These are phyloP conservation scores for Heterocephalus glaber DNA, from an alignment of 2,113 vertebrate species.

Conservation along the genomic window DNA sequence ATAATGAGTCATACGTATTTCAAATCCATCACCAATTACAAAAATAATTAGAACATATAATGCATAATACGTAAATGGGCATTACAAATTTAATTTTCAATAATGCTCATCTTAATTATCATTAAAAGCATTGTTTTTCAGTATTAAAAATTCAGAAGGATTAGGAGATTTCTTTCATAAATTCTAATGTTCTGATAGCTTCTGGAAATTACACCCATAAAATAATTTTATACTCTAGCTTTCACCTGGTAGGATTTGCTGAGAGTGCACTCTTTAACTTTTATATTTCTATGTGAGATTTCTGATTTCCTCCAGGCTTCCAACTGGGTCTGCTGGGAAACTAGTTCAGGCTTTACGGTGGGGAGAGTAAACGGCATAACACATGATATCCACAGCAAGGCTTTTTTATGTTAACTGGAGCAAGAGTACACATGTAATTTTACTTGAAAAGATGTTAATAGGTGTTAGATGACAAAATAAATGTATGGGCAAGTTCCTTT, in stretches of 20 bases:
- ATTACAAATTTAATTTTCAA: background rate
- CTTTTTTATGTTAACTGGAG: slow-evolving; percentile 35
- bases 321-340: background rate
- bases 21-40: background rate
- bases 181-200: slow-evolving; percentile 26
- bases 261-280: background rate
- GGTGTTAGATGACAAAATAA: slow-evolving; percentile 52
- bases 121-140: background rate
- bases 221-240: background rate
- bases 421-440: background rate
- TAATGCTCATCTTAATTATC: background rate
- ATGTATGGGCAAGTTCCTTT: background rate
- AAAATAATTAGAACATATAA: slow-evolving; percentile 6
- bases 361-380: background rate
- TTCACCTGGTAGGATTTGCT: background rate
- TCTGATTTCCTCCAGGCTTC: background rate
- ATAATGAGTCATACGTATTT: background rate
- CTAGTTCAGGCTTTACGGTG: background rate
- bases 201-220: background rate
- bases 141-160: background rate
- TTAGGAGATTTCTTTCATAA: slow-evolving; percentile 1
- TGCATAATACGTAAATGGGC: background rate
- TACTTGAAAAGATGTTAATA: slow-evolving; percentile 24
- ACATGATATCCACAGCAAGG: background rate
- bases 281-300: background rate